phyloP scores from a whole-genome alignment of 2,113 vertebrate genomes.

The Anolis sagrei region DNA sequence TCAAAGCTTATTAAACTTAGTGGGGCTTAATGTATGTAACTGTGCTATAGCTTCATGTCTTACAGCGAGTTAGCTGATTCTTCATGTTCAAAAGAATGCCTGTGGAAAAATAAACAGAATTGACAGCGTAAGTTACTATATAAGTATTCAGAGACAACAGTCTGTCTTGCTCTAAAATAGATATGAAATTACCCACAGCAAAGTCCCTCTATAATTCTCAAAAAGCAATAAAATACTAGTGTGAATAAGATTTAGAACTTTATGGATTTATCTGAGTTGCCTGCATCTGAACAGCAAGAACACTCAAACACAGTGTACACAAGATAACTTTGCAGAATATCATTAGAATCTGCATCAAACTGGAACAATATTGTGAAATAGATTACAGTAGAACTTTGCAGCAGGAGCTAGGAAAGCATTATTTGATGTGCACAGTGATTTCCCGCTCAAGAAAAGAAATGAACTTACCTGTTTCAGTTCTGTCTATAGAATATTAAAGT shows the following conservation, averaged over 20 bases:
- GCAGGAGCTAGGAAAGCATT: background rate
- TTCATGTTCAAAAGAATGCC: constrained; percentile 19
- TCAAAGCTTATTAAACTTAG: background rate
- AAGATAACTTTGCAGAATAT: constrained; percentile 23
- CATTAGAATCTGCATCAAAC: constrained; percentile 44
- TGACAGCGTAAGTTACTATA: constrained; percentile 32
- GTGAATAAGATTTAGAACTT: constrained; percentile 42
- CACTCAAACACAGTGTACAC: constrained; percentile 39
- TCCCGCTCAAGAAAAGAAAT: constrained; percentile 6
- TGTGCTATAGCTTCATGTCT: background rate
- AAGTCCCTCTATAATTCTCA: constrained; percentile 10
- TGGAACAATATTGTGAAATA: constrained; percentile 31
- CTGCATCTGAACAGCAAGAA: constrained; percentile 4
- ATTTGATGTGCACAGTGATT: constrained; percentile 21
- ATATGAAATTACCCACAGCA: constrained; percentile 32
- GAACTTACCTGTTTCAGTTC: constrained; percentile 23
- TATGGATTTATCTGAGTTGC: constrained; percentile 31
- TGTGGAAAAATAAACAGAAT: constrained; percentile 24
- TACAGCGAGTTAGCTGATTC: constrained; percentile 26
- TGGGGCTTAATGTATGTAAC: background rate
- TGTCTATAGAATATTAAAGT: constrained; percentile 34
- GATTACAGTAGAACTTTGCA: constrained; percentile 43
- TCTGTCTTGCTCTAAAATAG: constrained; percentile 35
- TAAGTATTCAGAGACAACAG: constrained; percentile 42
- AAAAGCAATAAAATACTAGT: constrained; percentile 25